Conservation (phyloP, 1,140 invertebrate genomes). For the Polypedilum pembai region DNA sequence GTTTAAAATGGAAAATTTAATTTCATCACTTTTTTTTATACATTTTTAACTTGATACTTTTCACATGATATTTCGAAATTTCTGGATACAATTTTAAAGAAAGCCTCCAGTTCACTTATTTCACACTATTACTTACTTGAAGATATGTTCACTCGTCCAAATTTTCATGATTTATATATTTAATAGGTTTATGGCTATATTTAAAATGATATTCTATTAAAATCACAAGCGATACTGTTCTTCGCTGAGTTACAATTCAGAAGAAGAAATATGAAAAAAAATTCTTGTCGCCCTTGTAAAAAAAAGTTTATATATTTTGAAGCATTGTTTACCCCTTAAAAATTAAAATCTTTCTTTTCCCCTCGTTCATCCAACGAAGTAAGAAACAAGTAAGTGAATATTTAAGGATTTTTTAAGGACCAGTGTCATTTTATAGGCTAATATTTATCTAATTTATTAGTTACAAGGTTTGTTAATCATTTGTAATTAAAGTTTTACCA, state of each 20-base stretch:
- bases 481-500: not conserved
- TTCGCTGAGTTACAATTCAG: too few species aligned
- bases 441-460: too few species aligned
- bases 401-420: not conserved
- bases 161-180: conserved; percentile 42
- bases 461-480: not conserved
- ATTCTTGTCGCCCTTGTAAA: too few species aligned
- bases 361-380: not conserved
- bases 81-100: not conserved
- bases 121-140: conserved; percentile 40
- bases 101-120: not conserved
- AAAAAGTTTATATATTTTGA: too few species aligned
- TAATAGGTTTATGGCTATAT: not conserved
- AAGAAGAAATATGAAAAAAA: too few species aligned
- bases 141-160: conserved; percentile 46
- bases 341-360: not conserved
- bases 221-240: too few species aligned
- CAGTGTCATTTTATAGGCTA: too few species aligned
- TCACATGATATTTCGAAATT: conserved; percentile 28
- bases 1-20: too few species aligned
- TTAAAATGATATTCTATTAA: too few species aligned
- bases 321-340: too few species aligned
- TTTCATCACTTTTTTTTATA: too few species aligned
- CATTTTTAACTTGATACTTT: too few species aligned
- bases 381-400: not conserved